A percentile compares a stretch with the other conserved stretches of the same genome.
These are phyloP conservation scores for Drosophila hydei DNA, from an alignment of 1,140 invertebrate genomes.

Conservation along the genomic window DNA sequence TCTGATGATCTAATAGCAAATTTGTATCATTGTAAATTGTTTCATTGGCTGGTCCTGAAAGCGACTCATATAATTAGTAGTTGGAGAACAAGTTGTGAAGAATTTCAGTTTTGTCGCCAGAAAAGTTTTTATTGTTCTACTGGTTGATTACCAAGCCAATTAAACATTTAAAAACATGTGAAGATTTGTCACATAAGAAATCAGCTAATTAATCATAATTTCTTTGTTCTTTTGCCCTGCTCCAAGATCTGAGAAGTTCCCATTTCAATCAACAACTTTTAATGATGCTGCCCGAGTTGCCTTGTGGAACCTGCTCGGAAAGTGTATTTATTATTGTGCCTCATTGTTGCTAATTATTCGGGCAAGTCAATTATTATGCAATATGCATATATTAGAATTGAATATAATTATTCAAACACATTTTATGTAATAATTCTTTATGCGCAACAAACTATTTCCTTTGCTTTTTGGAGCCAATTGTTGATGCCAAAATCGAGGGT, in stretches of 20 bases:
- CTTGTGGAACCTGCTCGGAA: not conserved
- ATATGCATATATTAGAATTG: conserved; percentile 16
- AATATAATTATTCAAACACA: conserved; percentile 6
- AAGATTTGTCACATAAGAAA: not conserved
- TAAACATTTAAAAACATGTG: not conserved
- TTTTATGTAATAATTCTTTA: conserved; percentile 23
- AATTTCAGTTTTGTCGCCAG: not conserved
- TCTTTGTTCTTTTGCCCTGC: not conserved
- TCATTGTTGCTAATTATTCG: conserved; percentile 39
- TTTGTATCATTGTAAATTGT: not conserved
- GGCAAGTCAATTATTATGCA: conserved; percentile 27
- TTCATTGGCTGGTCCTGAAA: not conserved
- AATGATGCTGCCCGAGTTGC: too few relatives aligned
- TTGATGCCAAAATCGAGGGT: conserved; percentile 58
- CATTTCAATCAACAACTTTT: not conserved
- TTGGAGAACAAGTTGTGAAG: not conserved
- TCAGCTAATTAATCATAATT: not conserved
- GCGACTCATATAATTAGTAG: not conserved
- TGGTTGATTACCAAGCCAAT: not conserved
- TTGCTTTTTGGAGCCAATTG: conserved; percentile 42
- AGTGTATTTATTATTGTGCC: not conserved
- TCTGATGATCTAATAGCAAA: conserved; percentile 3
- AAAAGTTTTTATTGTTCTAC: conserved; percentile 1
- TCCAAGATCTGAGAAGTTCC: not conserved
- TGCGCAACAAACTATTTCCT: conserved; percentile 49